These are phyloP conservation scores for Psilopsiagon aurifrons DNA, from an alignment of 2,113 vertebrate genomes.

Conservation along the genomic window DNA sequence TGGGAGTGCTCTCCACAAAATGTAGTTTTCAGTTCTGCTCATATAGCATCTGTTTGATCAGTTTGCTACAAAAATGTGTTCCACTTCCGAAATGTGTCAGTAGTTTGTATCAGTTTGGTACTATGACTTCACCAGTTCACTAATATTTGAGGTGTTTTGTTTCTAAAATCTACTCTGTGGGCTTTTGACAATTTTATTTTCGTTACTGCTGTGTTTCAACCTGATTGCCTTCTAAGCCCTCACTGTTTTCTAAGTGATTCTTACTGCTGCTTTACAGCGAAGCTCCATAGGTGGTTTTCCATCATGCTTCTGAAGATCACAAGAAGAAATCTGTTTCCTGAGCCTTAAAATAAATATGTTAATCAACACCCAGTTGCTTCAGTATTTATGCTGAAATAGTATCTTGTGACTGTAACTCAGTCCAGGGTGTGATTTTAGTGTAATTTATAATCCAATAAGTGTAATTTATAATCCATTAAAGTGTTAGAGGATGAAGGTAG, in stretches of 20 bases:
- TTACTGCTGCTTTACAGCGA: neutral
- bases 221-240: neutral
- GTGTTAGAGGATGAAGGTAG: neutral
- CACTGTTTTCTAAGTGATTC: neutral
- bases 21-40: neutral
- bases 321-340: neutral
- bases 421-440: neutral
- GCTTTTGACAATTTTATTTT: neutral
- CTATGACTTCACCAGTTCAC: neutral
- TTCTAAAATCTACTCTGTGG: neutral
- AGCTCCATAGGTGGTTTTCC: neutral
- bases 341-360: neutral
- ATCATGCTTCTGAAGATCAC: neutral
- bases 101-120: neutral
- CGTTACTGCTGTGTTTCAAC: neutral
- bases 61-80: neutral
- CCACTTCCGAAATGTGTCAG: neutral
- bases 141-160: neutral
- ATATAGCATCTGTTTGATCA: neutral
- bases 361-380: neutral
- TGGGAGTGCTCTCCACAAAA: neutral
- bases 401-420: neutral
- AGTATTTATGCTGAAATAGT: slow-evolving; percentile 12
- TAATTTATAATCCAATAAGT: neutral
- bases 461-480: neutral